Percentiles rank a stretch among this genome's conserved stretches.
Conservation (phyloP, 2,113 vertebrate species). For the Oryzias melastigma region DNA sequence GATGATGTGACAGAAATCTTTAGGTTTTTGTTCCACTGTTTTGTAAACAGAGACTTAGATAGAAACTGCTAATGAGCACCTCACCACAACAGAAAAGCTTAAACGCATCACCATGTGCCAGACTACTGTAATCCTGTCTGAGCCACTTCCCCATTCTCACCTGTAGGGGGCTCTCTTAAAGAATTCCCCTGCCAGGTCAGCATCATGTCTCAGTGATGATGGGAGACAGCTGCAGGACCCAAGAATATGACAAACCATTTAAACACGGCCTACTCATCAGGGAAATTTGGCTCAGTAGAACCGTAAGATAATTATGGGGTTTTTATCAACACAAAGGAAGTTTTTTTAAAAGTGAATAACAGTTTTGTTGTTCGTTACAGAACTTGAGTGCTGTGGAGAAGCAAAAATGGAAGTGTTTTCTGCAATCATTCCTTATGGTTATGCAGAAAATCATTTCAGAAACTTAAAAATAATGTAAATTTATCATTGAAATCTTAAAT, state of each 20-base stretch:
- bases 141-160: conserved; percentile 38
- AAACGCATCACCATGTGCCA: too few species aligned
- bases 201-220: conserved; percentile 74
- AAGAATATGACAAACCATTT: conserved; percentile 70
- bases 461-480: too few species aligned
- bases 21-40: too few species aligned
- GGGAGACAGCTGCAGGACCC: conserved; percentile 74
- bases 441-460: too few species aligned
- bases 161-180: conserved; percentile 56
- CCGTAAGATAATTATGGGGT: neutral
- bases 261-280: conserved; percentile 39
- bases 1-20: too few species aligned
- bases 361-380: neutral
- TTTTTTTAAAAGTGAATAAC: neutral
- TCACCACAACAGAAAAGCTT: too few species aligned
- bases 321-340: neutral
- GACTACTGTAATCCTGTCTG: conserved; percentile 32
- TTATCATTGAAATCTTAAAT: too few species aligned
- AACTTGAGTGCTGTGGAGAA: too few species aligned
- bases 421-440: too few species aligned
- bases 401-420: too few species aligned
- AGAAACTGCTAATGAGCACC: too few species aligned
- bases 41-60: too few species aligned
- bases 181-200: conserved; percentile 79
- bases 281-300: neutral